Base-by-base conservation (phyloP, 2,113 vertebrate genomes). In the Cariama cristata region DNA sequence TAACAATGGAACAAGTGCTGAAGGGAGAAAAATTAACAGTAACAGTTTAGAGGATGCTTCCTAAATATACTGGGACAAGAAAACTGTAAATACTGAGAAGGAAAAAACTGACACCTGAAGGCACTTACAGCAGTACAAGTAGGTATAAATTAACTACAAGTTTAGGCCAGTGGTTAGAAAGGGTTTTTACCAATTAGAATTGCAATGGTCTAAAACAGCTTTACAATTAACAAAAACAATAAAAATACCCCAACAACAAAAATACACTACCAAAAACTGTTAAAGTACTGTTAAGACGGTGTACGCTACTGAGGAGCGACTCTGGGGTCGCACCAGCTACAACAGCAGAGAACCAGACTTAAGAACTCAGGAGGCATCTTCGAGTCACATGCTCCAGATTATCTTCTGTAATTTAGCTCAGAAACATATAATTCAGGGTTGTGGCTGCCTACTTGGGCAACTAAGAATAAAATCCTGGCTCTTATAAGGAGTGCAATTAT, bases 221-320 rank as follows among this genome's bases (percentile, higher is more conserved):
- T 79, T n/a, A 17, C 27, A 55, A 42, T 45, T n/a, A 75, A 8
- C 6, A 45, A 67, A 5, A 33, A 19, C 30, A 14, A 21, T 15
- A 32, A 30, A 4, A 3, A 26, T 20, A 16, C 9, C 20, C 8
- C 22, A 22, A 13, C 19, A 40, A 26, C 44, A 49, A 12, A 33
- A 52, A 8, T 71, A 1, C 14, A 55, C 10, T 27, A 52, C 21
- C 6, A 58, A 44, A 62, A 49, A 1, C 15, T 7, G 16, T 26
- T 47, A 22, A 19, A 67, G 24, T 56, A 24, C 40, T 52, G 32
- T 49, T 58, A 14, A 52, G 42, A 49, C 4, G 19, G 9, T 0
- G 0, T 5, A 47, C 5, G 2, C 30, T 21, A 1, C 26, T 42
- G 45, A 73, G 27, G 42, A 53, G 19, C 1, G 3, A 50, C 21